phyloP scores from a whole-genome alignment of 2,888 invertebrate species.

The Pegoplata infirma region DNA sequence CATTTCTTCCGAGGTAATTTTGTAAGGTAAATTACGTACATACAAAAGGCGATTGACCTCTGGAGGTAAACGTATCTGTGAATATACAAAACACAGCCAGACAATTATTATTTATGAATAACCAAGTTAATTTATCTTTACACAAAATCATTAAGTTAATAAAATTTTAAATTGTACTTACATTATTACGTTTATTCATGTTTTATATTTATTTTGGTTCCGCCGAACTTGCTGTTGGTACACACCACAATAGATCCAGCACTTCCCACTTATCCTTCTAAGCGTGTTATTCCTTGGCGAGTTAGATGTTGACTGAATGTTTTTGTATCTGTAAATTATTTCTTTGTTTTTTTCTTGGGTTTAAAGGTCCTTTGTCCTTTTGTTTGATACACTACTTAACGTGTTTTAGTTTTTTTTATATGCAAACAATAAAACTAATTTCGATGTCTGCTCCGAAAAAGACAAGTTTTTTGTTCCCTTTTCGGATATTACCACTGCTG shows the following conservation, averaged over 20 bases:
- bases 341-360: constrained; percentile 55
- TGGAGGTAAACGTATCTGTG: constrained; percentile 95
- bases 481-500: too few species aligned
- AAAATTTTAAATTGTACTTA: constrained; percentile 64
- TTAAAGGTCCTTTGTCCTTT: constrained; percentile 61
- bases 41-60: constrained; percentile 99
- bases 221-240: neutral
- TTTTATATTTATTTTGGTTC: neutral
- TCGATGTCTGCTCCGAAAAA: constrained; percentile 38
- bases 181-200: constrained; percentile 77
- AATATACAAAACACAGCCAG: neutral
- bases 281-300: constrained; percentile 11
- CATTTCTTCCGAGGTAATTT: constrained; percentile 99
- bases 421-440: constrained; percentile 12
- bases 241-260: neutral
- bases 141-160: neutral
- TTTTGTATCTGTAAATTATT: neutral
- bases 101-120: neutral
- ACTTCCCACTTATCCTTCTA: constrained; percentile 2
- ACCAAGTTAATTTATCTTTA: constrained; percentile 8
- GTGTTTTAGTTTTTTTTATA: constrained; percentile 22
- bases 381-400: constrained; percentile 25
- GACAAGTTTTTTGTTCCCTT: neutral
- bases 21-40: constrained; percentile 98
- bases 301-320: constrained; percentile 26